Percentiles rank a stretch among this genome's conserved stretches.
Conservation (phyloP, 2,797 vertebrate species). For the Megaceryle alcyon region DNA sequence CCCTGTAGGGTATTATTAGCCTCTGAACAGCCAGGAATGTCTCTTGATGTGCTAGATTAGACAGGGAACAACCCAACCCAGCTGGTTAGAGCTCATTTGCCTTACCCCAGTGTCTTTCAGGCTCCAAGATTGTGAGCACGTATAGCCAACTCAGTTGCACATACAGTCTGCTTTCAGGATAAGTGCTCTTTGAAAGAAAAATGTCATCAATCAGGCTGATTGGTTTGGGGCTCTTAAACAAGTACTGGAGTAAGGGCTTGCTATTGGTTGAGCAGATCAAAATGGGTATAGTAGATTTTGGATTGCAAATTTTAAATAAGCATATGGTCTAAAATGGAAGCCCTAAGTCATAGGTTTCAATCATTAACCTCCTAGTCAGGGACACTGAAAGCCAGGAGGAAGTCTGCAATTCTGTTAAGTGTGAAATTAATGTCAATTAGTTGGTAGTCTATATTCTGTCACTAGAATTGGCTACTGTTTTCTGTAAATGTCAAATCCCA, state of each 20-base stretch:
- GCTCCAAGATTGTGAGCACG: neutral
- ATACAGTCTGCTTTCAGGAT: neutral
- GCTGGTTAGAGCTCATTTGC: conserved; percentile 7
- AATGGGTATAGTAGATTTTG: neutral
- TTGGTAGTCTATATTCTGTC: conserved; percentile 7
- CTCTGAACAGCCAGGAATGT: conserved; percentile 23
- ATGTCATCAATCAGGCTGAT: neutral
- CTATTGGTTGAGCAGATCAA: neutral
- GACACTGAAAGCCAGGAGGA: neutral
- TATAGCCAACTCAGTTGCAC: neutral
- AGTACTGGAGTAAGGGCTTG: neutral
- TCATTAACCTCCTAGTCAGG: conserved; percentile 1
- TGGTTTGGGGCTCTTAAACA: neutral
- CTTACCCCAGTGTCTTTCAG: conserved; percentile 13
- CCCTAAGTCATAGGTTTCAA: conserved; percentile 22
- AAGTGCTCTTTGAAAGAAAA: neutral
- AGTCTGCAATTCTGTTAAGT: conserved; percentile 22
- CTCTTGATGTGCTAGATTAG: conserved; percentile 29
- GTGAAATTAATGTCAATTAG: conserved; percentile 5
- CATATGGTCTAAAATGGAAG: conserved; percentile 25
- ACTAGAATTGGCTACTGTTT: conserved; percentile 57
- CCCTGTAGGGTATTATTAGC: neutral
- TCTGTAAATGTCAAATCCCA: conserved; percentile 28
- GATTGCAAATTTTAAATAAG: conserved; percentile 22
- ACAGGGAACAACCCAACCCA: neutral